A percentile compares a stretch with the other conserved stretches of the same genome.
Evolutionary conservation across 2,888 invertebrate species (phyloP).

Genomic region (Ormia ochracea): DNA sequence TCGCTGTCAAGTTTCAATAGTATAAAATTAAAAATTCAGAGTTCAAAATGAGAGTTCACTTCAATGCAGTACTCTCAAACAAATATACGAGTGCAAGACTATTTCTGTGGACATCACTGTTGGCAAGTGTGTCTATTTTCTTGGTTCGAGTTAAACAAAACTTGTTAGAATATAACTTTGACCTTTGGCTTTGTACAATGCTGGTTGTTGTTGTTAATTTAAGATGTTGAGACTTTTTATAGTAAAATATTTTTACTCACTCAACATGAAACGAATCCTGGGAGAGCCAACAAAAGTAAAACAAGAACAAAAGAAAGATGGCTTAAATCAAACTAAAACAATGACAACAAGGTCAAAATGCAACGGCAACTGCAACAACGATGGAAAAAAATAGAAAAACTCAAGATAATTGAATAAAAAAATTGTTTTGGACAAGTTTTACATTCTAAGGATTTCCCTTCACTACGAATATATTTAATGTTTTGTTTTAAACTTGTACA

Average conservation of each 20-base stretch:
- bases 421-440: constrained; percentile 40
- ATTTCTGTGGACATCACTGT: constrained; percentile 11
- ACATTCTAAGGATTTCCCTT: constrained; percentile 17
- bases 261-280: constrained; percentile 27
- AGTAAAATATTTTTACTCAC: constrained; percentile 22
- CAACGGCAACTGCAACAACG: neutral
- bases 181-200: constrained; percentile 42
- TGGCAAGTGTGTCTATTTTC: neutral
- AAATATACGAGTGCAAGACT: too few relatives aligned
- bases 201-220: constrained; percentile 6
- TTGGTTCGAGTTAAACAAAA: constrained; percentile 21
- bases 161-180: constrained; percentile 48
- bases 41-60: too few relatives aligned
- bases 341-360: constrained; percentile 17
- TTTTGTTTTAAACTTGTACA: constrained; percentile 14
- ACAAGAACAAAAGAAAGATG: neutral
- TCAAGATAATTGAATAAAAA: constrained; percentile 39
- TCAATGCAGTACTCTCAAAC: too few relatives aligned
- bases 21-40: too few relatives aligned
- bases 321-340: constrained; percentile 9
- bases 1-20: too few relatives aligned
- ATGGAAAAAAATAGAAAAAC: neutral
- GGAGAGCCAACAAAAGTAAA: constrained; percentile 30
- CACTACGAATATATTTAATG: neutral
- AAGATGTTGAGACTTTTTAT: constrained; percentile 8